Conservation (phyloP, 2,113 vertebrate genomes). For the Tympanuchus pallidicinctus region DNA sequence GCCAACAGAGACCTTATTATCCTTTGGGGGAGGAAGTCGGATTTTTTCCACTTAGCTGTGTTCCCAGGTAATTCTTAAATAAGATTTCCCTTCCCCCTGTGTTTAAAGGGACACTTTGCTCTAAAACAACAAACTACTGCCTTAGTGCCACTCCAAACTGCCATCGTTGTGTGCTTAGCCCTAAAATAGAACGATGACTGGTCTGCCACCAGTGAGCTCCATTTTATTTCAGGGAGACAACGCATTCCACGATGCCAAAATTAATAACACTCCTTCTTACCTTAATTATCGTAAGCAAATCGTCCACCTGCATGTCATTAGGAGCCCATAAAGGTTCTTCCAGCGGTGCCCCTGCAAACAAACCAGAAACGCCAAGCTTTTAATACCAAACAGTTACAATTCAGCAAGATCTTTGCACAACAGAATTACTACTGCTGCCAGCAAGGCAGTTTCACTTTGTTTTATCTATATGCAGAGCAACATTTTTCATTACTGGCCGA, state of each 20-base stretch:
- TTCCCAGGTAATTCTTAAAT: constrained; percentile 67
- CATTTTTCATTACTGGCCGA: neutral
- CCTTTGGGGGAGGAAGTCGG: constrained; percentile 38
- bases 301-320: constrained; percentile 57
- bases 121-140: neutral
- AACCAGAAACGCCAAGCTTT: neutral
- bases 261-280: constrained; percentile 28
- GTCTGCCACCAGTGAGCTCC: accelerated
- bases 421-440: neutral
- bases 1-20: constrained; percentile 64
- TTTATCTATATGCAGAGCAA: neutral
- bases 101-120: constrained; percentile 30
- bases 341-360: constrained; percentile 34
- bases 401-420: neutral
- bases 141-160: neutral
- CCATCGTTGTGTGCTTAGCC: neutral
- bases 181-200: accelerated
- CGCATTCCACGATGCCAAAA: neutral
- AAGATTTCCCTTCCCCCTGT: constrained; percentile 40
- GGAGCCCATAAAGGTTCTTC: constrained; percentile 72
- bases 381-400: neutral
- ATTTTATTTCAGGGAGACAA: neutral
- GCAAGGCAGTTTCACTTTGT: neutral
- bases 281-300: constrained; percentile 56
- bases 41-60: constrained; percentile 64